Conservation (phyloP, 1,140 invertebrate genomes). For the Heliconius hermathena region DNA sequence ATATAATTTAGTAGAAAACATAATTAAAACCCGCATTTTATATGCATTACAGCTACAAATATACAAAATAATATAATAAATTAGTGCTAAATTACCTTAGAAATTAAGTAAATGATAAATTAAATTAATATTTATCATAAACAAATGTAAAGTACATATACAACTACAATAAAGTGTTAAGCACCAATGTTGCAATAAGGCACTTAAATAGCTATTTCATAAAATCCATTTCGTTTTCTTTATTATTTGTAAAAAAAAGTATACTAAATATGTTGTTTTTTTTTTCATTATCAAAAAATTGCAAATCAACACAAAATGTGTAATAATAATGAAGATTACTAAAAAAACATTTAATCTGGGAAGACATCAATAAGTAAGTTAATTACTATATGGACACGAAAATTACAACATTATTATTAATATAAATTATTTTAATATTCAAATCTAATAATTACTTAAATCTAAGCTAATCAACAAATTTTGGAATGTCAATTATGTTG, state of each 20-base stretch:
- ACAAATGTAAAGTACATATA: conserved; percentile 22
- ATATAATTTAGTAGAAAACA: conserved; percentile 70
- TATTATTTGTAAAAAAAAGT: not conserved
- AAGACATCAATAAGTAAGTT: conserved; percentile 17
- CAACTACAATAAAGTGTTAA: conserved; percentile 13
- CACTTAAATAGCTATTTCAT: conserved; percentile 16
- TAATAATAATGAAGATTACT: not conserved
- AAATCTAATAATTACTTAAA: conserved; percentile 39
- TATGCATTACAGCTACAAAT: conserved; percentile 63
- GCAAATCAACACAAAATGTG: not conserved
- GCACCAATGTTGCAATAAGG: conserved; percentile 27
- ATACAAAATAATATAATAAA: conserved; percentile 58
- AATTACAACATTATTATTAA: conserved; percentile 53
- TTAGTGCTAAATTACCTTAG: conserved; percentile 36
- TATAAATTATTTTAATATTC: conserved; percentile 59
- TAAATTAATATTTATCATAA: conserved; percentile 32
- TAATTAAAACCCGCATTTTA: conserved; percentile 55
- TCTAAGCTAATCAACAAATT: conserved; percentile 46
- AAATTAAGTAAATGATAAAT: conserved; percentile 15
- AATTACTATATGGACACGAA: conserved; percentile 36
- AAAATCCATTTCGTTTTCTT: not conserved
- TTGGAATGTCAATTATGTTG: conserved; percentile 59
- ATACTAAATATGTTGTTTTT: not conserved
- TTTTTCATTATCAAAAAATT: not conserved
- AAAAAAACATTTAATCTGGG: conserved; percentile 2